phyloP scores from a whole-genome alignment of 2,113 vertebrate species.

The Ursus arctos region DNA sequence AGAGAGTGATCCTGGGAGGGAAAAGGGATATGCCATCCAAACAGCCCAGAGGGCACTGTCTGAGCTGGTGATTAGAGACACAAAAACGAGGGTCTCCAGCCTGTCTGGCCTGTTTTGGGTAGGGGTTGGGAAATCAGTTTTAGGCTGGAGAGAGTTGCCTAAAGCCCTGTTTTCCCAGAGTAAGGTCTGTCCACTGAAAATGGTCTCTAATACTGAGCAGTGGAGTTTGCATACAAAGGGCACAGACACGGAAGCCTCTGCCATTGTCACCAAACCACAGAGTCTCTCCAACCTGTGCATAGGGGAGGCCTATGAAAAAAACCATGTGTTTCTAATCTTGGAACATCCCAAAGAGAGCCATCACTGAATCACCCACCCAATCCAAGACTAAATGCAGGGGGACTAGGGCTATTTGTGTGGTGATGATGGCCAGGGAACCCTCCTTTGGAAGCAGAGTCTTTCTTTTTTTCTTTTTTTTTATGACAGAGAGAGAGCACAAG shows the following conservation, averaged over 20 bases:
- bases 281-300: background rate
- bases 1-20: slow-evolving; percentile 79
- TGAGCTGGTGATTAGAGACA: slow-evolving; percentile 83
- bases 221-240: background rate
- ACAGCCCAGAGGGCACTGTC: slow-evolving; percentile 81
- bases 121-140: slow-evolving; percentile 64
- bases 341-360: slow-evolving; percentile 6
- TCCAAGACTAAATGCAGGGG: background rate
- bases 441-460: background rate
- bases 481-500: background rate
- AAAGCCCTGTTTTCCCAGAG: slow-evolving; percentile 54
- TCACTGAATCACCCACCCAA: background rate
- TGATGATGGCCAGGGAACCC: background rate
- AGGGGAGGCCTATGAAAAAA: background rate
- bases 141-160: slow-evolving; percentile 51
- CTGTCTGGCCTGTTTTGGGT: slow-evolving; percentile 77
- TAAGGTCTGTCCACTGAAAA: slow-evolving; percentile 23
- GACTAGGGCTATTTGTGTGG: background rate
- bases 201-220: background rate
- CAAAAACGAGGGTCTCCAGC: slow-evolving; percentile 83
- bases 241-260: background rate
- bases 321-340: background rate
- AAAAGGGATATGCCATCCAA: slow-evolving; percentile 76
- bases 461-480: too few species aligned
- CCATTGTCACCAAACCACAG: background rate